These are phyloP conservation scores for Merodon equestris DNA, from an alignment of 2,888 invertebrate genomes.

Conservation along the genomic window DNA sequence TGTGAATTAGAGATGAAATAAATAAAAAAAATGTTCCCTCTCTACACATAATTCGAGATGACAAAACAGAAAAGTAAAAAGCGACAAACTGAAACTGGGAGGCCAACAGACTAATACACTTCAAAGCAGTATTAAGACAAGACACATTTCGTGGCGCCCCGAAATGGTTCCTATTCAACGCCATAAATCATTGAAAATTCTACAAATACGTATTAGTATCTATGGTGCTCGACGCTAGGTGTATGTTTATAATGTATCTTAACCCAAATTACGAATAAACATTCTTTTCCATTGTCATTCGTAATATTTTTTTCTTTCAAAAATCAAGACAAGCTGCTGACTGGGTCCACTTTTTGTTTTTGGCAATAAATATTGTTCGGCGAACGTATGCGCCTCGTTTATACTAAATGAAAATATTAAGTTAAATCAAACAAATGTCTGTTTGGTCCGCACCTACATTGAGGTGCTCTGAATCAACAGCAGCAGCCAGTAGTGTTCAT, in stretches of 20 bases:
- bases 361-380: constrained; percentile 41
- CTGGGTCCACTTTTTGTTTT: constrained; percentile 16
- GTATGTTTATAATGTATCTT: constrained; percentile 37
- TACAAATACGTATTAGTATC: neutral
- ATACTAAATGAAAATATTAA: constrained; percentile 45
- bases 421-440: constrained; percentile 2
- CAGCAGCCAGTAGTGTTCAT: constrained; percentile 9
- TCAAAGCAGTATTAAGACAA: neutral
- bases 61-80: constrained; percentile 6
- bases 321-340: neutral
- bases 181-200: constrained; percentile 28
- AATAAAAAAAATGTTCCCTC: constrained; percentile 10
- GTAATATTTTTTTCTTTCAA: constrained; percentile 25
- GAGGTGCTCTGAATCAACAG: constrained; percentile 53
- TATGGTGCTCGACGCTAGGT: constrained; percentile 5
- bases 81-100: too few species aligned
- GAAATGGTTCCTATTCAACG: constrained; percentile 30
- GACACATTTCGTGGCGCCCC: constrained; percentile 47
- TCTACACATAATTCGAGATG: constrained; percentile 23
- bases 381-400: constrained; percentile 28
- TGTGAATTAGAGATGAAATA: constrained; percentile 5
- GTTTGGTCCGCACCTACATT: constrained; percentile 49
- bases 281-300: constrained; percentile 62
- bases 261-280: constrained; percentile 59
- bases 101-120: neutral